Base-by-base conservation (phyloP, 2,888 invertebrate genomes). In the Petrophora chlorosata region DNA sequence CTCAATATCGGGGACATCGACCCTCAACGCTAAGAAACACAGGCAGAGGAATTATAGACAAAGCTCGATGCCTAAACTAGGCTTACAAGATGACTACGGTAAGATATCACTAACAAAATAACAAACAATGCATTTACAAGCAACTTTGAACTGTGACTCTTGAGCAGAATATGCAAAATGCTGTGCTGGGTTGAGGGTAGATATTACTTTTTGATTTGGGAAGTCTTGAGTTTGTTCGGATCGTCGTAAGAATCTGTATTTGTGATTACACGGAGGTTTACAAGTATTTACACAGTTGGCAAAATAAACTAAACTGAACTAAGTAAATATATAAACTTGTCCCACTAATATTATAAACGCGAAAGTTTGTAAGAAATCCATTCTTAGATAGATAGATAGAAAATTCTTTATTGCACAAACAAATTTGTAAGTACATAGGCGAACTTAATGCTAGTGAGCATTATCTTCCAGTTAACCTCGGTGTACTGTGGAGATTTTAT, bases 21-120 rank as follows among this genome's bases (percentile, higher is more conserved):
- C 91, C 22, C 59, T 90, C 43, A 90, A 90, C 52, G 66, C 86
- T 1, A 90, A 89, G 73, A 89, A 89, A 61, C 81, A 83, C 44
- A 74, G 88, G 10, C 88, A 84, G 63, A 79, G 90, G 51, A 89
- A 87, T 66, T 89, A 85, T 63, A 81, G 91, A 52, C 90, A 91
- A 66, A 91, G 90, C 52, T 91, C 91, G 8, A 83, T 91, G 84
- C 90, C 90, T n/a, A 90, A 90, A 77, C 75, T 89, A 65, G 86
- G 87, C 58, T 69, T 80, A 63, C 85, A 83, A 59, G 88, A 90
- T 53, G 90, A 90, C 61, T 89, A 87, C 53, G 89, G 89, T 89
- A 74, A 79, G 82, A 53, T 49, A 53, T 40, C 44, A 50, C 30
- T 41, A 23, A 25, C 17, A 15, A 33, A 35, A 8, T 34, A 33